These are phyloP conservation scores for Brenthis hecate DNA, from an alignment of 2,888 invertebrate genomes.

Conservation along the genomic window DNA sequence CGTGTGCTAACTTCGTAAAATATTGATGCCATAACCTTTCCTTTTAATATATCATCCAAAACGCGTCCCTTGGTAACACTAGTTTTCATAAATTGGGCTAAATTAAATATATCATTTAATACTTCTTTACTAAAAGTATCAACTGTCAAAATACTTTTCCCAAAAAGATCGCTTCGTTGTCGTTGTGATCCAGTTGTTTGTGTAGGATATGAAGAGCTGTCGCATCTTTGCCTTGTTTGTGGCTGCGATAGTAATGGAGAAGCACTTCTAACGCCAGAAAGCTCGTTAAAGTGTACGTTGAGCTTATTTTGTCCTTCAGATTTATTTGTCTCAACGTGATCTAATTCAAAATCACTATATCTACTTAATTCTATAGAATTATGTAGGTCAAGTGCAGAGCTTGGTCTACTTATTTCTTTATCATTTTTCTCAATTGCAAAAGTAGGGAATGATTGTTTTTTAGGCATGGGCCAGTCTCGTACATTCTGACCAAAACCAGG, in stretches of 20 bases:
- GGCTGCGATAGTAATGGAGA: conserved; percentile 78
- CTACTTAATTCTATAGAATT: conserved; percentile 62
- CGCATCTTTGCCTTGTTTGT: conserved; percentile 76
- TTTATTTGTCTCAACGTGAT: conserved; percentile 61
- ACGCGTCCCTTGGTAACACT: conserved; percentile 92
- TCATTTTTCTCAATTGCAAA: conserved; percentile 65
- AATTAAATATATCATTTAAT: conserved; percentile 95
- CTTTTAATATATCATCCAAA: conserved; percentile 92
- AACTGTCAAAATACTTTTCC: conserved; percentile 92
- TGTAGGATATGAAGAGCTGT: conserved; percentile 78
- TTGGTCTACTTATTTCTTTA: conserved; percentile 79
- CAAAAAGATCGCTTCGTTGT: conserved; percentile 77
- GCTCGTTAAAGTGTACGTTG: conserved; percentile 84
- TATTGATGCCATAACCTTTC: conserved; percentile 97
- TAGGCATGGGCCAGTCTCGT: conserved; percentile 85
- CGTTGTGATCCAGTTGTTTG: conserved; percentile 70
- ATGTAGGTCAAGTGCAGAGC: conserved; percentile 82
- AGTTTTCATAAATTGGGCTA: conserved; percentile 93
- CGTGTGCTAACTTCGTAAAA: conserved; percentile 99
- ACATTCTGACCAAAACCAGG: conserved; percentile 96
- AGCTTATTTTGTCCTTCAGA: conserved; percentile 63
- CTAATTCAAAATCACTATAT: conserved; percentile 67
- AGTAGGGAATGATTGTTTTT: conserved; percentile 61
- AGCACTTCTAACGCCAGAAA: conserved; percentile 68
- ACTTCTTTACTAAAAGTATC: conserved; percentile 94